Evolutionary conservation across 1,140 invertebrate species (phyloP).

Genomic region (Bombus confusus): DNA sequence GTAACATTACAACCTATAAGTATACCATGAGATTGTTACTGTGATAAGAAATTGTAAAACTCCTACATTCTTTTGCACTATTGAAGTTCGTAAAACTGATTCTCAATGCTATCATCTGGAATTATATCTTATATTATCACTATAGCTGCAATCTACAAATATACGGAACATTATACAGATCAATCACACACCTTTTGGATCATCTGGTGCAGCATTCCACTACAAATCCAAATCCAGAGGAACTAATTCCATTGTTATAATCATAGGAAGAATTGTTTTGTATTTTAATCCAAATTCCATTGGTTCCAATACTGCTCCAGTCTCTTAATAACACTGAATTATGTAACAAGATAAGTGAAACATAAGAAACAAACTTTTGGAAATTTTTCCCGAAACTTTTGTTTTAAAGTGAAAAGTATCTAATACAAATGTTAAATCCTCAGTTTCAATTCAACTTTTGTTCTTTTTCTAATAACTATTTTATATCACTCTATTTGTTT

Average conservation of each 20-base stretch:
- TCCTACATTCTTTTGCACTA: not conserved
- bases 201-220: conserved; percentile 18
- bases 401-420: not conserved
- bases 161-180: conserved; percentile 27
- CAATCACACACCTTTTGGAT: conserved; percentile 35
- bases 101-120: not conserved
- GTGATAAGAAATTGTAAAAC: not conserved
- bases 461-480: not conserved
- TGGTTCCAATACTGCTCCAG: conserved; percentile 34
- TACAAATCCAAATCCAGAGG: conserved; percentile 36
- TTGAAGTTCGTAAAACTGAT: not conserved
- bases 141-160: conserved; percentile 10
- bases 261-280: conserved; percentile 28
- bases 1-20: not conserved
- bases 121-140: conserved; percentile 16
- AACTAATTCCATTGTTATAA: conserved; percentile 32
- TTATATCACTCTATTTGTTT: not conserved
- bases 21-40: not conserved
- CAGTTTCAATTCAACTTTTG: too few species aligned
- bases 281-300: conserved; percentile 33
- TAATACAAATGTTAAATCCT: not conserved
- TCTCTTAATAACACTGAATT: conserved; percentile 29
- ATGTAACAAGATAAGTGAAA: conserved; percentile 30
- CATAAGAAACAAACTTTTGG: conserved; percentile 20
- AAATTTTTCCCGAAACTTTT: not conserved